Conservation (phyloP, 2,113 vertebrate species). For the Serinus canaria region DNA sequence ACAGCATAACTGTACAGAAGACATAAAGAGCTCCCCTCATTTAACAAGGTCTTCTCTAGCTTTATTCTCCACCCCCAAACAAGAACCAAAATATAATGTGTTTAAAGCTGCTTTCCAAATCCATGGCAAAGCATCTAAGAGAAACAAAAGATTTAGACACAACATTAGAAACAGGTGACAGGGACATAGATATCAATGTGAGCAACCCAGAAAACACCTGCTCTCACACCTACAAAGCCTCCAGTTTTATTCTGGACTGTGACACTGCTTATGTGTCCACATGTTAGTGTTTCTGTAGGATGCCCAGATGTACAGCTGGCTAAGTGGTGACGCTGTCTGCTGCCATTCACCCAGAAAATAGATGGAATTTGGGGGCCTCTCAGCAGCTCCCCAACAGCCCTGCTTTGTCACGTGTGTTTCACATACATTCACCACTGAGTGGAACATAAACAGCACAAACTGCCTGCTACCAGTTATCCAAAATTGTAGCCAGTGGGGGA, state of each 20-base stretch:
- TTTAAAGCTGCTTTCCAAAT: slow-evolving; percentile 3
- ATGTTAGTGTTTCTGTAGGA: not conserved
- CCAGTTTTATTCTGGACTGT: not conserved
- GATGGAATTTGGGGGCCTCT: not conserved
- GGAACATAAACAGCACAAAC: not conserved
- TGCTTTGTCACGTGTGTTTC: not conserved
- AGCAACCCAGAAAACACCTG: not conserved
- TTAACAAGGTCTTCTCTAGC: not conserved
- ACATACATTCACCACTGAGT: not conserved
- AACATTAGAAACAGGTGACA: not conserved
- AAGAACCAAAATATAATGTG: not conserved
- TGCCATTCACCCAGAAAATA: not conserved
- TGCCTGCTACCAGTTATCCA: not conserved
- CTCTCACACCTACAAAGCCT: slow-evolving; percentile 25
- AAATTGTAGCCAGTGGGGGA: not conserved
- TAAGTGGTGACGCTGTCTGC: not conserved
- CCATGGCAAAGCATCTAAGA: not conserved
- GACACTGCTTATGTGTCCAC: not conserved
- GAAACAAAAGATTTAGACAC: not conserved
- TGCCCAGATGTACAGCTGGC: rapidly evolving
- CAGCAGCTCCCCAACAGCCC: not conserved
- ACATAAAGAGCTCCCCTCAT: not conserved
- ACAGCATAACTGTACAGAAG: not conserved
- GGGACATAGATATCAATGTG: not conserved
- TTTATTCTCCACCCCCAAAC: not conserved